Conservation (phyloP, 2,888 invertebrate genomes). For the Latrodectus hesperus region DNA sequence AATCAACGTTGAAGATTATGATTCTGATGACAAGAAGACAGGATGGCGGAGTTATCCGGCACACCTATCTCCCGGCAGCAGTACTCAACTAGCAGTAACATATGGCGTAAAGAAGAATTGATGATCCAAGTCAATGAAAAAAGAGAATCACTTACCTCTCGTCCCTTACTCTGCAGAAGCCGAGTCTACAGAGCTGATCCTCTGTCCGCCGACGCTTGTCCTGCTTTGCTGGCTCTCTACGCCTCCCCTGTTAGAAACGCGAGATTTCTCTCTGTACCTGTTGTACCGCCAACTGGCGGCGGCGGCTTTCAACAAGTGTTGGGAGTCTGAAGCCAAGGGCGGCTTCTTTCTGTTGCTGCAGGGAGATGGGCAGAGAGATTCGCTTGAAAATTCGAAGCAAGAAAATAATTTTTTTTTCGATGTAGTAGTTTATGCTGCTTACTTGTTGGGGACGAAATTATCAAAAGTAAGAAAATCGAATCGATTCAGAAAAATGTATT, state of each 20-base stretch:
- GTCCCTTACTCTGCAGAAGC: conserved; percentile 50
- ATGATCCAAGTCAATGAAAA: neutral
- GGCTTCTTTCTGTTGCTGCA: conserved; percentile 1
- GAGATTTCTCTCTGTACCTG: conserved; percentile 48
- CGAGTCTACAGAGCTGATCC: conserved; percentile 31
- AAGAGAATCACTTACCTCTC: conserved; percentile 43
- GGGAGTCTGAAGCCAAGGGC: conserved; percentile 20
- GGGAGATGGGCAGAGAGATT: too few species aligned
- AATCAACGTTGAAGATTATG: neutral
- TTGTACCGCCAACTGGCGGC: conserved; percentile 66
- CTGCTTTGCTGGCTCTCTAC: conserved; percentile 45
- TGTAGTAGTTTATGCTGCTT: too few species aligned
- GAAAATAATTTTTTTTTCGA: too few species aligned
- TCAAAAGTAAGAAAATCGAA: too few species aligned
- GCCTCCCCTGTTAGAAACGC: conserved; percentile 27
- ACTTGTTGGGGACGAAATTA: too few species aligned
- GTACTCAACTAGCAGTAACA: conserved; percentile 13
- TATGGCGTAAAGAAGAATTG: conserved; percentile 37
- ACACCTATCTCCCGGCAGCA: conserved; percentile 4
- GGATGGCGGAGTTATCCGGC: conserved; percentile 11
- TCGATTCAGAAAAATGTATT: too few species aligned
- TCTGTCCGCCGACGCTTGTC: conserved; percentile 33
- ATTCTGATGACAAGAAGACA: neutral
- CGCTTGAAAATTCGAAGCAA: too few species aligned
- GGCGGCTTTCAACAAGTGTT: conserved; percentile 65